Evolutionary conservation across 2,888 invertebrate genomes (phyloP).

Genomic region (Fabriciana adippe): DNA sequence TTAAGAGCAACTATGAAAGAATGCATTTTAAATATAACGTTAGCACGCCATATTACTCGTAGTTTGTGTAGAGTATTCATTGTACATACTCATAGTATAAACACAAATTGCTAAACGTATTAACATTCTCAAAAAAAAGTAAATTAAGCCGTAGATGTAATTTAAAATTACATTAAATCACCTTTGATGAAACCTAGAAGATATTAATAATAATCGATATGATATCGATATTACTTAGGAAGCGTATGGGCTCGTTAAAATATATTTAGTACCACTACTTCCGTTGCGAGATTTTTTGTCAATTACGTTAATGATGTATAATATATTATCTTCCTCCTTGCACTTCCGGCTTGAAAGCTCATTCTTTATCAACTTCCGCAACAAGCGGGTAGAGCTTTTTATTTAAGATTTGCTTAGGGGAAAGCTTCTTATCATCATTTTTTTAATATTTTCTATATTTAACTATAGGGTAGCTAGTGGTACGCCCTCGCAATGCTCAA

Average conservation of each 20-base stretch:
- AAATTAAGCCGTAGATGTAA: too few relatives aligned
- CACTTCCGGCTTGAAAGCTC: conserved; percentile 22
- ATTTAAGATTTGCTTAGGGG: conserved; percentile 5
- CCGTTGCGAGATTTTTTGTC: conserved; percentile 9
- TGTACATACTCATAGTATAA: too few relatives aligned
- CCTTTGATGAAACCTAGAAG: too few relatives aligned
- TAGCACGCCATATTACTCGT: too few relatives aligned
- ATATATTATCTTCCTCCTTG: conserved; percentile 8
- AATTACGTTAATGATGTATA: conserved; percentile 2
- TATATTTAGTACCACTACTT: conserved; percentile 2
- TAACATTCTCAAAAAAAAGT: too few relatives aligned
- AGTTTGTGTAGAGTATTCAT: too few relatives aligned
- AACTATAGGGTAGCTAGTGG: too few relatives aligned
- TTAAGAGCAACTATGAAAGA: too few relatives aligned
- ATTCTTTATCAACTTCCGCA: conserved; percentile 24
- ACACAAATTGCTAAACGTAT: too few relatives aligned
- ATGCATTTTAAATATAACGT: too few relatives aligned
- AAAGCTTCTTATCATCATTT: neutral
- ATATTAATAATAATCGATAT: neutral
- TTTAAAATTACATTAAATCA: too few relatives aligned
- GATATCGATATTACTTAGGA: conserved; percentile 11
- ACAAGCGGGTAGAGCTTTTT: conserved; percentile 2
- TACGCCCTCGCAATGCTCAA: too few relatives aligned
- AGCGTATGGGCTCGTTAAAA: conserved; percentile 2
- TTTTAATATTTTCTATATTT: neutral